phyloP scores from a whole-genome alignment of 2,888 invertebrate genomes.

The Seira ritae region DNA sequence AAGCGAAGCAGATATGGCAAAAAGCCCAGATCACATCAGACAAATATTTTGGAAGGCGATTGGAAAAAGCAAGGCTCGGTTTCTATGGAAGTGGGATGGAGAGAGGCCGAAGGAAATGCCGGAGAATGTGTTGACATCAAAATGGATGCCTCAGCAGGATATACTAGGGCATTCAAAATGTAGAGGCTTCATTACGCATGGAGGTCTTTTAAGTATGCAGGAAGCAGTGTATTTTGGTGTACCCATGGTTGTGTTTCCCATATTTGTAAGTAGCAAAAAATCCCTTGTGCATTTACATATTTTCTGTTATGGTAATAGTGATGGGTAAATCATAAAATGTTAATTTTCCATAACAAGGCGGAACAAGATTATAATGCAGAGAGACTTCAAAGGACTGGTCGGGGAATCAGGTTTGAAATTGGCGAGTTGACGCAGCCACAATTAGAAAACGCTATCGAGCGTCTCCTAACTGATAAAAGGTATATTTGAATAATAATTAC shows the following conservation, averaged over 20 bases:
- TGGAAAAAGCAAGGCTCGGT: conserved; percentile 37
- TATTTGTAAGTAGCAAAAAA: conserved; percentile 53
- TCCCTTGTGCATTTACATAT: too few relatives aligned
- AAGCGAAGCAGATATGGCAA: conserved; percentile 57
- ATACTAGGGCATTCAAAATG: conserved; percentile 66
- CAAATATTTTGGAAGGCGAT: conserved; percentile 56
- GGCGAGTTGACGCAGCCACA: conserved; percentile 37
- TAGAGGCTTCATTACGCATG: conserved; percentile 66
- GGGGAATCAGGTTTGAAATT: conserved; percentile 66
- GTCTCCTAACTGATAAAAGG: conserved; percentile 58
- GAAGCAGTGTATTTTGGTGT: conserved; percentile 63
- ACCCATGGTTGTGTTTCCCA: conserved; percentile 64
- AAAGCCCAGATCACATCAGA: conserved; percentile 39
- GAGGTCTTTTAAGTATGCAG: conserved; percentile 62
- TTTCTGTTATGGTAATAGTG: too few relatives aligned
- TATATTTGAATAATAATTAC: conserved; percentile 23
- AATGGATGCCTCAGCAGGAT: conserved; percentile 69
- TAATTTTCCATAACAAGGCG: conserved; percentile 20
- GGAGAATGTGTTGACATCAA: conserved; percentile 51
- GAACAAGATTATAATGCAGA: conserved; percentile 68
- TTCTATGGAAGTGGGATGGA: conserved; percentile 69
- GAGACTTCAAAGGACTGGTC: conserved; percentile 57
- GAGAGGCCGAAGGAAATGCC: conserved; percentile 58
- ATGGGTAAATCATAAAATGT: too few relatives aligned
- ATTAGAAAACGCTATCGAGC: conserved; percentile 54